phyloP scores from a whole-genome alignment of 2,797 vertebrate genomes.

The Spinus pinus region DNA sequence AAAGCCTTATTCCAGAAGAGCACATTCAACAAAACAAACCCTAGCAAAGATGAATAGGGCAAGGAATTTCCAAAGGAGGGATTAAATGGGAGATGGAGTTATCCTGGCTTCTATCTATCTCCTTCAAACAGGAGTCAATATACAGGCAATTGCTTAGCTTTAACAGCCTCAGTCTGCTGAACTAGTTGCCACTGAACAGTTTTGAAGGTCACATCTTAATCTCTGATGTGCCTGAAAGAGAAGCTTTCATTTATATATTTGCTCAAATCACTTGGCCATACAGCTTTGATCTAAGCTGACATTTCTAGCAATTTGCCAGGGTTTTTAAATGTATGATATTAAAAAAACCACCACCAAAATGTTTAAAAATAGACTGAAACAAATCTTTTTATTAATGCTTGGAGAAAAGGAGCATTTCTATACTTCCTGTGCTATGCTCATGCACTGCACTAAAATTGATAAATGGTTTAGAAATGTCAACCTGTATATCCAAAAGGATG shows the following conservation, averaged over 20 bases:
- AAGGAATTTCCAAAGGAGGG: background rate
- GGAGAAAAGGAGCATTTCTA: background rate
- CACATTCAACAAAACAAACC: background rate
- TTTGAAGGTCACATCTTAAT: background rate
- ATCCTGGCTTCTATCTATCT: background rate
- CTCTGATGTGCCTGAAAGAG: background rate
- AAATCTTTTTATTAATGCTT: background rate
- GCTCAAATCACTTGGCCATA: background rate
- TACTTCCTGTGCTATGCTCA: background rate
- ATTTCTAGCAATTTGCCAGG: background rate
- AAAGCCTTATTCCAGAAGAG: background rate
- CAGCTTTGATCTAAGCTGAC: background rate
- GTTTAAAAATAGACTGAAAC: constrained; percentile 17
- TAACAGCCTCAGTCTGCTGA: background rate
- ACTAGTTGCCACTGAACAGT: background rate
- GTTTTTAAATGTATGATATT: background rate
- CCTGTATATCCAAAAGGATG: background rate
- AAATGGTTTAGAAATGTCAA: background rate
- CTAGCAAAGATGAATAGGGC: background rate
- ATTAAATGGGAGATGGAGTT: background rate
- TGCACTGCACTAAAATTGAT: background rate
- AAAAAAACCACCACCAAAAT: background rate
- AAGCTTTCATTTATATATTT: background rate
- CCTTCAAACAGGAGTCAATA: background rate
- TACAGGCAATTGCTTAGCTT: background rate